phyloP scores from a whole-genome alignment of 2,113 vertebrate species.

The Leptocoma aspasia region DNA sequence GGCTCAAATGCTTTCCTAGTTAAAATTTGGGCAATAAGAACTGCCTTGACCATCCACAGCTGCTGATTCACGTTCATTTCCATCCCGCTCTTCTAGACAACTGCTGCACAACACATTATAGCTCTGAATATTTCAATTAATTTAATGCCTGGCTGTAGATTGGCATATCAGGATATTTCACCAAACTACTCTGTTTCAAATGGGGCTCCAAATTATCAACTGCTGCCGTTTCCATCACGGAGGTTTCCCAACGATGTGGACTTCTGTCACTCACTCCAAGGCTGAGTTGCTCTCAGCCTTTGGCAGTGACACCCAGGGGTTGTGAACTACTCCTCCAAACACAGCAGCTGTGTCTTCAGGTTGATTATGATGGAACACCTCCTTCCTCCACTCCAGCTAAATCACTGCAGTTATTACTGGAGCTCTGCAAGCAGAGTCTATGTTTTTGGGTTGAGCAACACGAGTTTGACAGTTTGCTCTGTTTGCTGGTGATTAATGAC shows the following conservation, averaged over 20 bases:
- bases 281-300: not conserved
- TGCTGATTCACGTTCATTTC: not conserved
- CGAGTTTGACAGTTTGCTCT: not conserved
- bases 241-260: not conserved
- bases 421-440: not conserved
- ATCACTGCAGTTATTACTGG: not conserved
- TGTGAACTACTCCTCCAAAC: not conserved
- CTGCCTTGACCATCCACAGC: not conserved
- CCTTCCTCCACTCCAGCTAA: not conserved
- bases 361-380: not conserved
- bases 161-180: not conserved
- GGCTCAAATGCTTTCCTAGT: not conserved
- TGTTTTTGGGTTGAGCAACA: not conserved
- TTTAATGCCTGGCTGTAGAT: not conserved
- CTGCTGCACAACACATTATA: not conserved
- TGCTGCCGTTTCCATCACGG: not conserved
- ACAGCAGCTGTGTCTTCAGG: not conserved
- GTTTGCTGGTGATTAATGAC: conserved; percentile 28
- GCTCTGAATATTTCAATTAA: not conserved
- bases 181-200: not conserved
- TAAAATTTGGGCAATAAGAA: not conserved
- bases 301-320: not conserved
- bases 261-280: not conserved
- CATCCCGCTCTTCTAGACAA: not conserved
- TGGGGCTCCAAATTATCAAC: not conserved